Base-by-base conservation (phyloP, 2,797 vertebrate species). In the Myripristis murdjan region DNA sequence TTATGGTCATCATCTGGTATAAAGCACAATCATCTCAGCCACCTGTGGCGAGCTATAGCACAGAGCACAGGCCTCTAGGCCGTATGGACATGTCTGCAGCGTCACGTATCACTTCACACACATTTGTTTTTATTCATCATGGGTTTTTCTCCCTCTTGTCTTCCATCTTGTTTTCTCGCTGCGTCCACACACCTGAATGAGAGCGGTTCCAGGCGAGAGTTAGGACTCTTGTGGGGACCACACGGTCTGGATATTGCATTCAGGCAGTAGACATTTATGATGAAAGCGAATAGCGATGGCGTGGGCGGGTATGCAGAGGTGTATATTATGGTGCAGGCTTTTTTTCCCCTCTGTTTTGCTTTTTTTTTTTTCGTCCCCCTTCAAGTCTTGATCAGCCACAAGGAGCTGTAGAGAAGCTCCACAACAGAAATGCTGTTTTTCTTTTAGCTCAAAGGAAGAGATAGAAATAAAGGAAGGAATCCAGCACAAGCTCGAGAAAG, bases 201-300 rank as follows among this genome's bases (percentile, higher is more conserved):
- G 77, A 61, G 31, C 49, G 47, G 75, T 87, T 81, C 70, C 57
- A 71, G 53, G 56, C 51, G 28, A 61, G 80, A 89, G 85, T 86
- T 79, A 86, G 58, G 65, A 72, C 82, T 85, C 89, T 84, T 76
- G 37, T 26, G 89, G 88, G 89, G 84, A 84, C 91, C 86, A 81
- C 89, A 90, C 89, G 88, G 84, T 83, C 62, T 49, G 35, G 62
- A 57, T 83, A 77, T 81, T 83, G 73, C 73, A 60, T 81, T 70
- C 80, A 62, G 70, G 66, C 71, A 62, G 67, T 11, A 64, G 68
- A 91, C 86, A 89, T 89, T 90, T 87, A 91, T 57, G 87, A 72
- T 83, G 79, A 76, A 85, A 83, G 78, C 70, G 80, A 89, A 82
- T 57, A 53, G 69, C 69, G 79, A 80, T 31, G 69, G 77, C 65